Evolutionary conservation across 2,797 vertebrate genomes (phyloP).

Genomic region (Pseudomugil tenellus): DNA sequence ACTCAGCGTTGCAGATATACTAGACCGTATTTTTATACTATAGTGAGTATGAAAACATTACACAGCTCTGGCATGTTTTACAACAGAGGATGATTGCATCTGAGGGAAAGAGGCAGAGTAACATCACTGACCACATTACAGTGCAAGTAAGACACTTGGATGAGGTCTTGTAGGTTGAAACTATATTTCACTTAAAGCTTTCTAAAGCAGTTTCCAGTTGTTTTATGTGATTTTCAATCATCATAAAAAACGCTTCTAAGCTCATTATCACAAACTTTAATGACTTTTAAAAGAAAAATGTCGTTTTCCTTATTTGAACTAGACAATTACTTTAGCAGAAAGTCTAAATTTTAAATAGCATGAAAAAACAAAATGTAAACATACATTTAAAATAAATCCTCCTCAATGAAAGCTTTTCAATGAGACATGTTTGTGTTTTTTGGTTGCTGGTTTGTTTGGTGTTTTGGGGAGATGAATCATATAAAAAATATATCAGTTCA

Average conservation of each 20-base stretch:
- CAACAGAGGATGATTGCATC: neutral
- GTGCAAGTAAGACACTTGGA: neutral
- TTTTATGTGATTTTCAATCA: constrained; percentile 1
- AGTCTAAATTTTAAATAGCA: neutral
- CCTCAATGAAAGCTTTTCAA: no score
- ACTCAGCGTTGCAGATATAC: neutral
- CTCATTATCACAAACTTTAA: neutral
- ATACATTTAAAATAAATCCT: no score
- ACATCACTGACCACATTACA: neutral
- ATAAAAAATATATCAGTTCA: neutral
- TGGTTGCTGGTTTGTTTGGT: no score
- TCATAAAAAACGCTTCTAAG: neutral
- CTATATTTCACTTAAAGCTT: neutral
- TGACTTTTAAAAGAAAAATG: neutral
- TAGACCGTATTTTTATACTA: neutral
- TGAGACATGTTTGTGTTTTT: no score
- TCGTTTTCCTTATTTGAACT: neutral
- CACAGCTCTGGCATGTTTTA: neutral
- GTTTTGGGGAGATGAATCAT: neutral
- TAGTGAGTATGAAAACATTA: neutral
- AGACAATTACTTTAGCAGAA: neutral
- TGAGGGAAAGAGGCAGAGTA: neutral
- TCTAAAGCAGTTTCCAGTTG: neutral
- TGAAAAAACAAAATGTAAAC: no score
- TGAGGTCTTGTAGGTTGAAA: neutral